Evolutionary conservation across 1,140 invertebrate species (phyloP).

Genomic region (Calliphora vicina): DNA sequence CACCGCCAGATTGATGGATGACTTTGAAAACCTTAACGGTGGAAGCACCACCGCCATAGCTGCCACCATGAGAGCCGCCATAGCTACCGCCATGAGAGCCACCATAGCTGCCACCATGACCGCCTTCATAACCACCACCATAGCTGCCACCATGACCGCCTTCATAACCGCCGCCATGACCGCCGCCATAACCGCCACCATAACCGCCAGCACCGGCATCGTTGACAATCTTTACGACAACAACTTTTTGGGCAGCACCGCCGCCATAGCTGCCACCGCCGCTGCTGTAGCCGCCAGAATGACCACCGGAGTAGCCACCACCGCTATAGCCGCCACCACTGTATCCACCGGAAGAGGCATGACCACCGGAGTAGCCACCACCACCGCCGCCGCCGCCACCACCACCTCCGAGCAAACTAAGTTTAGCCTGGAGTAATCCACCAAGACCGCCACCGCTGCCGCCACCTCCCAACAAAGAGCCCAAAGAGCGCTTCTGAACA

Average conservation of each 20-base stretch:
- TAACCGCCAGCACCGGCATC: slow-evolving; percentile 22
- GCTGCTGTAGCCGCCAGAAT: slow-evolving; percentile 38
- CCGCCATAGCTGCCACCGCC: slow-evolving; percentile 40
- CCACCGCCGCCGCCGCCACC: slow-evolving; percentile 44
- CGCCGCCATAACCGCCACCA: slow-evolving; percentile 39
- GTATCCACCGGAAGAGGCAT: slow-evolving; percentile 30
- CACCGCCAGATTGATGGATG: slow-evolving; percentile 36
- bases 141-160: slow-evolving; percentile 36
- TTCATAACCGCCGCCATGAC: background rate
- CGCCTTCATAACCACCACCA: slow-evolving; percentile 34
- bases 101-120: slow-evolving; percentile 39
- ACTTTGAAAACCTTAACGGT: too few relatives aligned
- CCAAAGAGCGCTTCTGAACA: slow-evolving; percentile 47
- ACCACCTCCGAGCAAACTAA: background rate
- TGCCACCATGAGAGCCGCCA: background rate
- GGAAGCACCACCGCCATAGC: slow-evolving; percentile 9
- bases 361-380: slow-evolving; percentile 42
- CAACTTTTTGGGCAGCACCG: background rate
- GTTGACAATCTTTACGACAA: slow-evolving; percentile 30
- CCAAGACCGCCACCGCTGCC: slow-evolving; percentile 43
- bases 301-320: slow-evolving; percentile 36
- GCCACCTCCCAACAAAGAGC: slow-evolving; percentile 47
- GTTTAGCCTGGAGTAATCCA: slow-evolving; percentile 9
- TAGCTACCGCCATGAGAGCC: slow-evolving; percentile 38
- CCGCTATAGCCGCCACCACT: slow-evolving; percentile 38